These are phyloP conservation scores for Bufo gargarizans DNA, from an alignment of 2,113 vertebrate genomes.

Conservation along the genomic window DNA sequence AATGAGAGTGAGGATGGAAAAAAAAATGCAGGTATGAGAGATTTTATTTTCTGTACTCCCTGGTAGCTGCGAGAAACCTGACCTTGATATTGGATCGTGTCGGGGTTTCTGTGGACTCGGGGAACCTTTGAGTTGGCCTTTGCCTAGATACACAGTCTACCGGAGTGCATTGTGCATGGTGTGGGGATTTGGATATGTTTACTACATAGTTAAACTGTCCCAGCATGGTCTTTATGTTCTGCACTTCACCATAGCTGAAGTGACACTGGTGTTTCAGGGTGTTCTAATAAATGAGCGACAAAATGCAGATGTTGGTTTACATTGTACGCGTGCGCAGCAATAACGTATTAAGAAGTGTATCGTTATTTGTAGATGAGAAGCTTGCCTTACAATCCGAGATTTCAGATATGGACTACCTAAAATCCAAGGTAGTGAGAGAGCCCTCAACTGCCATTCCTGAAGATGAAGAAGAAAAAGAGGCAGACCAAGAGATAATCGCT, in stretches of 20 bases:
- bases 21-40: not conserved
- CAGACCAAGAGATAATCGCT: conserved; percentile 54
- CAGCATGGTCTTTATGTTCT: not conserved
- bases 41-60: not conserved
- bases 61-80: not conserved
- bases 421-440: conserved; percentile 82
- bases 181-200: not conserved
- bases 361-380: conserved; percentile 48
- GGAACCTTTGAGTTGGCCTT: not conserved
- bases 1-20: conserved; percentile 59
- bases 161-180: not conserved
- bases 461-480: conserved; percentile 42
- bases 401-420: conserved; percentile 95
- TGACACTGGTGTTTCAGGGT: too few relatives aligned
- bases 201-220: not conserved
- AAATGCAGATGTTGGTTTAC: not conserved
- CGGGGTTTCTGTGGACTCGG: not conserved
- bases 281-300: not conserved
- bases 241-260: not conserved
- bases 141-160: not conserved
- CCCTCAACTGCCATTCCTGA: conserved; percentile 51
- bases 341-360: not conserved
- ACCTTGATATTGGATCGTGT: not conserved
- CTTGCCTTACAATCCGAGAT: conserved; percentile 70
- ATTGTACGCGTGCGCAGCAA: not conserved